Conservation (phyloP, 2,888 invertebrate species). For the Parelbella ahira region DNA sequence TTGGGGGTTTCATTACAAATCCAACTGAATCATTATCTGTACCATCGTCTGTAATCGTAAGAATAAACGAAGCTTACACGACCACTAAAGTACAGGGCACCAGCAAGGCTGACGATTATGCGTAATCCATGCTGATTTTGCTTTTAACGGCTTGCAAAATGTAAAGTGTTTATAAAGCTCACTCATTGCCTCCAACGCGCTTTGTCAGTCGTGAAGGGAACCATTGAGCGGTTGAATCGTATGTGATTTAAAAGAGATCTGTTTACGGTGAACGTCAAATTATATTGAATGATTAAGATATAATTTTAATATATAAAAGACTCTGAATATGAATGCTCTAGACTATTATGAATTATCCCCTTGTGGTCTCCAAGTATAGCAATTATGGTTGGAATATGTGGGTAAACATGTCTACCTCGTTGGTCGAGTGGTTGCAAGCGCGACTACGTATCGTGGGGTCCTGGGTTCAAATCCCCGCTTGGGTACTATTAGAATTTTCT, state of each 20-base stretch:
- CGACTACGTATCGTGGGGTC: no score
- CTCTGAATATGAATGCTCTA: conserved; percentile 32
- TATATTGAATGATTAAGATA: conserved; percentile 46
- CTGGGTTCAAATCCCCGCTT: no score
- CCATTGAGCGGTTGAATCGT: no score
- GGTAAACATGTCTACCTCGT: no score
- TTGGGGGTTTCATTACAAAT: conserved; percentile 41
- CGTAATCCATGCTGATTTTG: conserved; percentile 14
- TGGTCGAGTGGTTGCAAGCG: no score
- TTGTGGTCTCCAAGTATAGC: conserved; percentile 30
- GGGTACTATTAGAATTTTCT: no score
- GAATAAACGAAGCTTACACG: conserved; percentile 23
- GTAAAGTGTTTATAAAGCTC: conserved; percentile 10
- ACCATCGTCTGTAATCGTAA: conserved; percentile 20
- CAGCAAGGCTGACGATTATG: conserved; percentile 23
- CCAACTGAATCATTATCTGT: conserved; percentile 26
- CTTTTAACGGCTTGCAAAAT: conserved; percentile 19
- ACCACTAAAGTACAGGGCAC: conserved; percentile 12
- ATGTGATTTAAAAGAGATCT: conserved; percentile 3
- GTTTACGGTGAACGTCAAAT: conserved; percentile 36
- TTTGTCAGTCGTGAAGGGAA: no score
- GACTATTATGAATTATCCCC: conserved; percentile 38
- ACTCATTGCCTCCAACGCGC: conserved; percentile 4
- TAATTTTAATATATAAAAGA: conserved; percentile 36
- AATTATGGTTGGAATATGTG: no score